Evolutionary conservation across 2,888 invertebrate species (phyloP).

Genomic region (Heliconius cydno): DNA sequence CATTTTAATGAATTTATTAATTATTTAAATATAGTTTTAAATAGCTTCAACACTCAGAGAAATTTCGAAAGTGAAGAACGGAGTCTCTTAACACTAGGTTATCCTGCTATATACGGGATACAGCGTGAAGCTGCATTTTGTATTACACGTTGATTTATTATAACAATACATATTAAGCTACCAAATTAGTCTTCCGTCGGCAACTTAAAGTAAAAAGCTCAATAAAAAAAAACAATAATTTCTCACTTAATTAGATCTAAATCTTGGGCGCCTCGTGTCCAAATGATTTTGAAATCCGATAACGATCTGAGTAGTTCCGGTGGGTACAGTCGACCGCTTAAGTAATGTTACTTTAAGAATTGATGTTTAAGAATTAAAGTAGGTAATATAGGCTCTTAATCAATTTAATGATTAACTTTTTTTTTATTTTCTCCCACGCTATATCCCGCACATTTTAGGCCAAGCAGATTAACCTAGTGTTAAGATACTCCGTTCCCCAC

Average conservation of each 20-base stretch:
- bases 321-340: conserved; percentile 21
- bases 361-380: neutral
- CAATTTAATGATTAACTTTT: too few species aligned
- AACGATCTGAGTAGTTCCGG: conserved; percentile 44
- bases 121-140: neutral
- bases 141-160: neutral
- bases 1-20: too few species aligned
- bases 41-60: neutral
- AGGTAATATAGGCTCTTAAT: neutral
- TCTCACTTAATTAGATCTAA: conserved; percentile 45
- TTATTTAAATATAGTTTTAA: too few species aligned
- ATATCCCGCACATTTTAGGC: neutral
- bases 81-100: neutral
- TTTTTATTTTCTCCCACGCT: neutral
- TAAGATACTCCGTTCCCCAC: neutral
- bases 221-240: conserved; percentile 36
- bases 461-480: neutral
- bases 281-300: conserved; percentile 41
- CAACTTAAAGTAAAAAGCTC: conserved; percentile 21
- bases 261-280: conserved; percentile 44
- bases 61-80: neutral
- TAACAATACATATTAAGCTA: conserved; percentile 5
- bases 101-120: neutral
- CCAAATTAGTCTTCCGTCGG: conserved; percentile 20
- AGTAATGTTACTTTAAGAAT: neutral